A percentile compares a stretch with the other conserved stretches of the same genome.
phyloP scores from a whole-genome alignment of 2,888 invertebrate species.

The Scaeva pyrastri region DNA sequence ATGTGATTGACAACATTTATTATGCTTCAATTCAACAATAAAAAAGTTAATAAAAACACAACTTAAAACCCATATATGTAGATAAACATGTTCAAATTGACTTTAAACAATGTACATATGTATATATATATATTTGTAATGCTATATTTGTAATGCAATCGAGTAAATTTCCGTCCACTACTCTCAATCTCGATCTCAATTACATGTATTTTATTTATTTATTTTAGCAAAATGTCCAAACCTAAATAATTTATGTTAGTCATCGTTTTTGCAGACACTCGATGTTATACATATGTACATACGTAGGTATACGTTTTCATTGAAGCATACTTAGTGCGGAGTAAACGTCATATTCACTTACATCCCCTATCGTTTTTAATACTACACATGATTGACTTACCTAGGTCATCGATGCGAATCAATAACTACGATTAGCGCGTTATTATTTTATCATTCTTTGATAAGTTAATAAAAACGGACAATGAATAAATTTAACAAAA shows the following conservation, averaged over 20 bases:
- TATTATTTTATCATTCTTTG: constrained; percentile 2
- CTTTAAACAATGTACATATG: constrained; percentile 26
- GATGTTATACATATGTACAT: no score
- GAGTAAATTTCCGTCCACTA: constrained; percentile 46
- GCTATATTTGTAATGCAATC: constrained; percentile 53
- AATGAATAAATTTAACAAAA: not conserved
- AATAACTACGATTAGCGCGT: constrained; percentile 19
- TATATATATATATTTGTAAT: constrained; percentile 49
- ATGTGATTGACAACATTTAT: not conserved
- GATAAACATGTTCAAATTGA: not conserved
- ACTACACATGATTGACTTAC: constrained; percentile 16
- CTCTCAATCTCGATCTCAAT: constrained; percentile 2
- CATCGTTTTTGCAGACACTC: not conserved
- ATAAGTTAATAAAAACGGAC: constrained; percentile 4
- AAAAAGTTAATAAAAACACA: not conserved
- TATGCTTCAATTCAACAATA: constrained; percentile 28
- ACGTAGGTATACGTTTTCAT: no score
- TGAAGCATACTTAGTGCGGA: not conserved
- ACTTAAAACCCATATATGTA: constrained; percentile 18
- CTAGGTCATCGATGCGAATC: constrained; percentile 22
- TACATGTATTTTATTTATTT: constrained; percentile 10
- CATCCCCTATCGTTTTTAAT: not conserved
- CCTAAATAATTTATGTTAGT: no score
- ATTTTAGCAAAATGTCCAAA: not conserved
- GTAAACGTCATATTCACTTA: not conserved